Percentiles rank a stretch among this genome's conserved stretches.
phyloP scores from a whole-genome alignment of 2,888 invertebrate species.

The Chrysina gloriosa region DNA sequence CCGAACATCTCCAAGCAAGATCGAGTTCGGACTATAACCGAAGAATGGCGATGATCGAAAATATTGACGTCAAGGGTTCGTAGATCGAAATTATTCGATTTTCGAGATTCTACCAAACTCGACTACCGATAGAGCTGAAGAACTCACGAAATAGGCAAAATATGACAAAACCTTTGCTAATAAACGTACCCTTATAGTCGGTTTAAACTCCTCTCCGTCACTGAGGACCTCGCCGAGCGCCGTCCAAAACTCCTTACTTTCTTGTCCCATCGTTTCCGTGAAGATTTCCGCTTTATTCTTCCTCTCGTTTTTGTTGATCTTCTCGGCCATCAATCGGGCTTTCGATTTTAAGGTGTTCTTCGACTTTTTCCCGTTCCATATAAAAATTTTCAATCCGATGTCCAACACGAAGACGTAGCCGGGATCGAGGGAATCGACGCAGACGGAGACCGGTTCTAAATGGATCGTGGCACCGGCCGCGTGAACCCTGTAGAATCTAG shows the following conservation, averaged over 20 bases:
- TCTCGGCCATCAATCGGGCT: constrained; percentile 92
- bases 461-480: constrained; percentile 89
- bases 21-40: too few species aligned
- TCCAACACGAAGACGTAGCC: constrained; percentile 93
- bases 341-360: constrained; percentile 92
- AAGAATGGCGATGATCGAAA: too few species aligned
- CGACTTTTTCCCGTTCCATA: constrained; percentile 91
- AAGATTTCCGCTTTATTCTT: constrained; percentile 94
- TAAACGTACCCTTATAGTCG: constrained; percentile 63
- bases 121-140: too few species aligned
- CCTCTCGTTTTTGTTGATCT: constrained; percentile 97
- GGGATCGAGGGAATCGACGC: constrained; percentile 83
- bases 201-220: constrained; percentile 63
- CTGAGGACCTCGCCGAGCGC: constrained; percentile 73
- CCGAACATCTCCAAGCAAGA: too few species aligned
- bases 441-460: constrained; percentile 86
- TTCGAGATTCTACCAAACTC: too few species aligned
- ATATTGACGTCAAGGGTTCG: too few species aligned
- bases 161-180: too few species aligned
- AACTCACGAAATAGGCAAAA: too few species aligned
- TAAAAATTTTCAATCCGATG: constrained; percentile 83
- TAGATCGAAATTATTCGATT: too few species aligned
- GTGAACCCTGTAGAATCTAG: constrained; percentile 89
- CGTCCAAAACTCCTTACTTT: constrained; percentile 88
- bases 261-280: constrained; percentile 84